These are phyloP conservation scores for Sphaerodactylus townsendi DNA, from an alignment of 2,113 vertebrate genomes.

Conservation along the genomic window DNA sequence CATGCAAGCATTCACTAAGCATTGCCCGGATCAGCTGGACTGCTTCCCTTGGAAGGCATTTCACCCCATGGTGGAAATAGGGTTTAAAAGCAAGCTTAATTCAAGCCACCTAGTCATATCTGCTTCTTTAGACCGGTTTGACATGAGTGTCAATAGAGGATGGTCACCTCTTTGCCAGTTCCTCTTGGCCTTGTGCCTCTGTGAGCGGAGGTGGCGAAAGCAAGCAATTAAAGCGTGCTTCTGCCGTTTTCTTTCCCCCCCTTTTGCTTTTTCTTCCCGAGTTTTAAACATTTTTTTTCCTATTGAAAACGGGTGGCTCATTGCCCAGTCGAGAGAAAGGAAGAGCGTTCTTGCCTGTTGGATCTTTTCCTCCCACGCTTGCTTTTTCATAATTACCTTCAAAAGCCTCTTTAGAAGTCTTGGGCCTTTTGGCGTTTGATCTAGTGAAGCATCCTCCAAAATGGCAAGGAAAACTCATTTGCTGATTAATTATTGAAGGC, in stretches of 20 bases:
- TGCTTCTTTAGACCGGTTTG: background rate
- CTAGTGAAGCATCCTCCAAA: background rate
- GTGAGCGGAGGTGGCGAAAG: background rate
- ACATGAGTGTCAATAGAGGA: background rate
- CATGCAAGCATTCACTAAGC: background rate
- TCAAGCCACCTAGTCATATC: background rate
- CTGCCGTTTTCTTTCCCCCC: background rate
- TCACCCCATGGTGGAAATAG: background rate
- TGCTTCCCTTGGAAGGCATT: background rate
- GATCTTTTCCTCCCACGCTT: background rate
- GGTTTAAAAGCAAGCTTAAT: background rate
- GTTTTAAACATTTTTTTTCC: background rate
- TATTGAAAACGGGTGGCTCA: too few species aligned
- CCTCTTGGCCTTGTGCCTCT: background rate
- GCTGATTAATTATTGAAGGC: background rate
- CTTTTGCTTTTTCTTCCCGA: background rate
- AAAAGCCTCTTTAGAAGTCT: background rate
- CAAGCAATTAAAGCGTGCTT: background rate
- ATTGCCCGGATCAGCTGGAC: too few species aligned
- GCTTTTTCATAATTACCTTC: background rate
- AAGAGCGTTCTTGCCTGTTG: background rate
- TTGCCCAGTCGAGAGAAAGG: background rate
- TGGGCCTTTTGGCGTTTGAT: background rate
- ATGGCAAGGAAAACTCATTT: background rate
- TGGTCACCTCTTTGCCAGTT: background rate